A percentile compares a stretch with the other conserved stretches of the same genome.
phyloP scores from a whole-genome alignment of 2,113 vertebrate genomes.

The Amia ocellicauda region DNA sequence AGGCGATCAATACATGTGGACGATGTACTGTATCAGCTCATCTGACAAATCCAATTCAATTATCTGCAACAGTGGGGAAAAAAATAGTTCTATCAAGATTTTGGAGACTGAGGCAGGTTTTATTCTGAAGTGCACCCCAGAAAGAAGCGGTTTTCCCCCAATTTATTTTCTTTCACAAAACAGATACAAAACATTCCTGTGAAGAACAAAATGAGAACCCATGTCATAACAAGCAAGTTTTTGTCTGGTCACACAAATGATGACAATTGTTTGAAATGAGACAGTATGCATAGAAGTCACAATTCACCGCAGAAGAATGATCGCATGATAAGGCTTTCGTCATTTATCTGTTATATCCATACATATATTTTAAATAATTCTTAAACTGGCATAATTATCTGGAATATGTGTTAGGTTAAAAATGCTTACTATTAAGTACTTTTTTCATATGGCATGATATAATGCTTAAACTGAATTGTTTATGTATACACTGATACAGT shows the following conservation, averaged over 20 bases:
- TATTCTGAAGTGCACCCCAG: constrained; percentile 22
- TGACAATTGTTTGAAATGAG: too few relatives aligned
- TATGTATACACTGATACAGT: too few relatives aligned
- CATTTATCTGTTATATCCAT: too few relatives aligned
- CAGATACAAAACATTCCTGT: constrained; percentile 23
- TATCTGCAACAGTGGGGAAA: constrained; percentile 44
- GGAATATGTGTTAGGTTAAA: too few relatives aligned
- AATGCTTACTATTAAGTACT: too few relatives aligned
- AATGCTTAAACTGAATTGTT: too few relatives aligned
- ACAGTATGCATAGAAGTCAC: too few relatives aligned
- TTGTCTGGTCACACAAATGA: not conserved
- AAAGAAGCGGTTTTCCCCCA: constrained; percentile 24
- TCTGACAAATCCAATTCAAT: constrained; percentile 59
- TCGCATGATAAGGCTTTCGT: too few relatives aligned
- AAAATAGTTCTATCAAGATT: constrained; percentile 47
- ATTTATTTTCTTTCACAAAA: constrained; percentile 35
- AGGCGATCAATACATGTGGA: constrained; percentile 47
- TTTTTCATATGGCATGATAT: too few relatives aligned
- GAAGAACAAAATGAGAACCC: not conserved
- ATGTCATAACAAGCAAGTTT: not conserved
- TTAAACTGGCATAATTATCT: too few relatives aligned
- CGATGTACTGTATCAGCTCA: constrained; percentile 51
- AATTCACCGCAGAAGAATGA: too few relatives aligned
- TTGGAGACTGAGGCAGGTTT: constrained; percentile 36
- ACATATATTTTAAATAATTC: too few relatives aligned